phyloP scores from a whole-genome alignment of 2,888 invertebrate genomes.

The Teleiodes luculella region DNA sequence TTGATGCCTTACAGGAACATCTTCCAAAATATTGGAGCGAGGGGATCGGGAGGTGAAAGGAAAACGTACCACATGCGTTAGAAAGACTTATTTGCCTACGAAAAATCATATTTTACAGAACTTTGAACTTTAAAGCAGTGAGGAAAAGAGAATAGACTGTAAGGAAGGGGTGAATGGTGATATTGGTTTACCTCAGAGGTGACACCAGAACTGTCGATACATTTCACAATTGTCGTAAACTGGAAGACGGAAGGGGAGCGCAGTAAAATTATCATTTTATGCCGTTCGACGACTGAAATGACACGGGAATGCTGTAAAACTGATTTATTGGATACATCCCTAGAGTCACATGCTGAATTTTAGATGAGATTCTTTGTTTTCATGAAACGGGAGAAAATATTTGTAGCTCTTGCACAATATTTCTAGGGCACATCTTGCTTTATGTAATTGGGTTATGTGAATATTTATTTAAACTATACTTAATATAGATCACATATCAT shows the following conservation, averaged over 20 bases:
- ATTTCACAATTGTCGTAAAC: conserved; percentile 79
- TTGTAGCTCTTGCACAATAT: background rate
- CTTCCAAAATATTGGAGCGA: conserved; percentile 58
- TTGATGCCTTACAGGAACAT: conserved; percentile 57
- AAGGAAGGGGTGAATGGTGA: conserved; percentile 24
- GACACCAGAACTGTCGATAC: conserved; percentile 77
- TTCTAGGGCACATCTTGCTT: background rate
- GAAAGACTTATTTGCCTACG: conserved; percentile 10
- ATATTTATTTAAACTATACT: too few species aligned
- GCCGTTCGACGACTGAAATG: conserved; percentile 78
- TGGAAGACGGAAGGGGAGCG: conserved; percentile 74
- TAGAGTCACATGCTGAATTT: conserved; percentile 74
- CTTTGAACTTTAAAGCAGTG: conserved; percentile 37
- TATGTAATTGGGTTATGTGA: background rate
- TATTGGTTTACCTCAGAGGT: conserved; percentile 58
- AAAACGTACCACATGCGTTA: conserved; percentile 53
- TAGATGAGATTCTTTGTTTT: conserved; percentile 72
- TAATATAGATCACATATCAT: too few species aligned
- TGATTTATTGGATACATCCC: conserved; percentile 77
- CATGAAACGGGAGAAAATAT: conserved; percentile 43
- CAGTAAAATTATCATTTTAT: conserved; percentile 79
- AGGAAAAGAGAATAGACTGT: conserved; percentile 26
- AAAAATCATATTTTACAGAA: conserved; percentile 24
- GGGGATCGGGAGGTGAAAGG: conserved; percentile 35
- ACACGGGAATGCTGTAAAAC: conserved; percentile 78